phyloP scores from a whole-genome alignment of 2,797 vertebrate species.

The Catamblyrhynchus diadema region DNA sequence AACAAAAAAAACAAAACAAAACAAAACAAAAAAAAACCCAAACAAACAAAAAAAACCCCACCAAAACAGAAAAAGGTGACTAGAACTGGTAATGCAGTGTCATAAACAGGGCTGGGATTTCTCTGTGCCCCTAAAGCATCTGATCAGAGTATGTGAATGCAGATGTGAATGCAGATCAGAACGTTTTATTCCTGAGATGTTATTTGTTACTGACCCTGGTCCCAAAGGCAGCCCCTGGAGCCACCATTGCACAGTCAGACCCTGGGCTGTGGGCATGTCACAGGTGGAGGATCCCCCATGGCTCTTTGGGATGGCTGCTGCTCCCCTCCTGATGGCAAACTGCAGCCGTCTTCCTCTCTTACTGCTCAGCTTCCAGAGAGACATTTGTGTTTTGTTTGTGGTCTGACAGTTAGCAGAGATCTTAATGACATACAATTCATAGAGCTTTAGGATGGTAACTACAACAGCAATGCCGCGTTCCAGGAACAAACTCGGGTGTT shows the following conservation, averaged over 20 bases:
- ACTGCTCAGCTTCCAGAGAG: neutral
- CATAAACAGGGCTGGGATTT: neutral
- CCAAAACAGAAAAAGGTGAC: neutral
- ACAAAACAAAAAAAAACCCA: too few relatives aligned
- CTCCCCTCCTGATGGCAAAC: neutral
- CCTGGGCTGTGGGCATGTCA: fast-evolving
- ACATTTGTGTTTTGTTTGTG: neutral
- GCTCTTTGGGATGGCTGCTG: neutral
- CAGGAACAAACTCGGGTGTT: neutral
- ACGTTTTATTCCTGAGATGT: neutral
- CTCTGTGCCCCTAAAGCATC: neutral
- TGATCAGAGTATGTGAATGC: too few relatives aligned
- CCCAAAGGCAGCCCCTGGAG: neutral
- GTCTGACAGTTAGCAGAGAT: neutral
- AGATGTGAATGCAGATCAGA: neutral
- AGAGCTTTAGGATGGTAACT: neutral
- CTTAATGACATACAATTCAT: neutral
- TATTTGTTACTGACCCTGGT: neutral
- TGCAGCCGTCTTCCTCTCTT: neutral
- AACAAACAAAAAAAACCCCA: too few relatives aligned
- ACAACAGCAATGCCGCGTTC: neutral
- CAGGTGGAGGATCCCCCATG: fast-evolving
- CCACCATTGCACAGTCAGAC: fast-evolving
- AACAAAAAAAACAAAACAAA: too few relatives aligned
- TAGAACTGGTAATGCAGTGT: neutral